Base-by-base conservation (phyloP, 1,140 invertebrate species). In the Ladona fulva region DNA sequence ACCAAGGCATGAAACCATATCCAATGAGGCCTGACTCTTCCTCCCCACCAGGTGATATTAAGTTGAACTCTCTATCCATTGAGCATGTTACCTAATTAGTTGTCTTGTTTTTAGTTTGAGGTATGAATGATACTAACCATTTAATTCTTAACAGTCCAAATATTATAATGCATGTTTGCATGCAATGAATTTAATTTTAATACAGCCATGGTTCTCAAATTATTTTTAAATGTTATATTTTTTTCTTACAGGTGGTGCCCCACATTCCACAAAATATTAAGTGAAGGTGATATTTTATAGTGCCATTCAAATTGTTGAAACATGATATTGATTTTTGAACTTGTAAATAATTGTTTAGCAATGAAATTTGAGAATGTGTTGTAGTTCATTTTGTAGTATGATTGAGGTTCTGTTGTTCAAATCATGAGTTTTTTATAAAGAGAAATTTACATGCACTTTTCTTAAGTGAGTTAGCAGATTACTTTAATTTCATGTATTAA, bases 201-300 rank as follows among this genome's bases (percentile, higher is more conserved):
- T 37, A 5, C 29, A 5, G 29, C 29, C 8, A 37, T n/a, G 8
- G 29, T 37, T 37, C 29, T 37, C 8, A 37, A 37, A 37, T 37
- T 37, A 5, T 37, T 5, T 37, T 37, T n/a, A n/a, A n/a, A n/a
- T n/a, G n/a, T 37, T 37, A 37, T 37, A 37, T 37, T 22, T 66
- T 66, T 66, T 12, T 12, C 3, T 66, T 22, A 66, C 52, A 66
- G 52, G 52, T 66, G 16, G 1, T 66, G 52, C 52, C 52, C 52
- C 52, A 66, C 52, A 66, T 66, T 66, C 52, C 52, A 22, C 52
- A 66, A 66, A 66, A 66, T 66, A 66, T 12, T 66, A 66, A 66
- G n/a, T 66, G 52, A 66, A 66, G 52, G 52, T 66, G 52, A 66
- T 66, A 66, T 66, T 66, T 66, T 66, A 66, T 66, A 66, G 52